A percentile compares a stretch with the other conserved stretches of the same genome.
These are phyloP conservation scores for Brachionus asplanchnoidis DNA, from an alignment of 1,140 invertebrate species.

Conservation along the genomic window DNA sequence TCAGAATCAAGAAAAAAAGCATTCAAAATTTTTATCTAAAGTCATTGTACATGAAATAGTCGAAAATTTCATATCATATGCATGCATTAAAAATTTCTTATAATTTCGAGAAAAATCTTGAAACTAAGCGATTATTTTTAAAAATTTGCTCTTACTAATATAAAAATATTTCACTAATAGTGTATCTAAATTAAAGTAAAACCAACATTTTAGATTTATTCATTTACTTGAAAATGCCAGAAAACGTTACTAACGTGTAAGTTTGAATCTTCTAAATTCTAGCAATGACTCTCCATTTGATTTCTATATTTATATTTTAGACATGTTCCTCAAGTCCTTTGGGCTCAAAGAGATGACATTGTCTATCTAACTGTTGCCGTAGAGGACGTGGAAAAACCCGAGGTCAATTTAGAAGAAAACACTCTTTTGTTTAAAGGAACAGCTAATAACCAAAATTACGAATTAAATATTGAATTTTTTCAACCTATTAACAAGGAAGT, in stretches of 20 bases:
- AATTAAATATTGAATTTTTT: slow-evolving; percentile 19
- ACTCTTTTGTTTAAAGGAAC: slow-evolving; percentile 70
- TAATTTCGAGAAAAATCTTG: slow-evolving; percentile 10
- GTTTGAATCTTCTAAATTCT: background rate
- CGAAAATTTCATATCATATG: background rate
- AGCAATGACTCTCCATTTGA: too few relatives aligned
- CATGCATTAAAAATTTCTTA: background rate
- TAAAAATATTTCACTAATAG: background rate
- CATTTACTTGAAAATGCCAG: slow-evolving; percentile 16
- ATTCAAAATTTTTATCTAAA: background rate
- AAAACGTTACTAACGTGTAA: slow-evolving; percentile 29
- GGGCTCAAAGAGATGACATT: slow-evolving; percentile 77
- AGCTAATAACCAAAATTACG: background rate
- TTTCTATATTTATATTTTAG: background rate
- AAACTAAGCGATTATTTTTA: background rate
- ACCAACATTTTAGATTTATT: slow-evolving; percentile 4
- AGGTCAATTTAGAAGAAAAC: slow-evolving; percentile 73
- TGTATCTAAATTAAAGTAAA: background rate
- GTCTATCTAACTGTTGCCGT: slow-evolving; percentile 80
- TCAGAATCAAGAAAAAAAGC: background rate
- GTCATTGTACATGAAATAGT: background rate
- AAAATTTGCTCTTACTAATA: background rate
- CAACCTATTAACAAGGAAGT: background rate
- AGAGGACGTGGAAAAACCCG: slow-evolving; percentile 79
- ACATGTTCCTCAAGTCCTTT: slow-evolving; percentile 71